Conservation (phyloP, 2,113 vertebrate species). For the Mirounga angustirostris region DNA sequence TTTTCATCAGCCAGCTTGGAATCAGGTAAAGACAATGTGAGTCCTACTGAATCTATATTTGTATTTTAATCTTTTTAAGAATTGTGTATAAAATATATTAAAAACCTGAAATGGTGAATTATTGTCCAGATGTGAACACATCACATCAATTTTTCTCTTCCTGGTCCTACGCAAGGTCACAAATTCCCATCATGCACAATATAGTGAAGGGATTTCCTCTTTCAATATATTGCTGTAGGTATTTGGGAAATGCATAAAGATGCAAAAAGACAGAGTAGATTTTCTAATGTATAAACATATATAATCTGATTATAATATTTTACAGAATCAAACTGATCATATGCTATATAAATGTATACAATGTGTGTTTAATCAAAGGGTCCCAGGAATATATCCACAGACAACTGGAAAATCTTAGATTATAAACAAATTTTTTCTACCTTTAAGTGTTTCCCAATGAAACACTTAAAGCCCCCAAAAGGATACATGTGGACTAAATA, state of each 20-base stretch:
- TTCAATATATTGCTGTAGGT: neutral
- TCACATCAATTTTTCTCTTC: neutral
- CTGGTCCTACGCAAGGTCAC: neutral
- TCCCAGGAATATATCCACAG: neutral
- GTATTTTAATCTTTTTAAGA: slow-evolving; percentile 9
- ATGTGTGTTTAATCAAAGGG: neutral
- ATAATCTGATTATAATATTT: neutral
- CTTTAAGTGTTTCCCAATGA: neutral
- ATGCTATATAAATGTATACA: neutral
- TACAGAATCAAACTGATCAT: neutral
- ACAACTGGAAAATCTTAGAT: neutral
- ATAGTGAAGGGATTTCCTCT: neutral
- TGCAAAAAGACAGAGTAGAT: neutral
- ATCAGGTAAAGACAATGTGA: neutral
- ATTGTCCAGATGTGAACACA: neutral
- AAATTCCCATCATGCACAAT: neutral
- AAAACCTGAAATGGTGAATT: neutral
- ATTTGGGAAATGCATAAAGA: neutral
- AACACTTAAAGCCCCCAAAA: neutral
- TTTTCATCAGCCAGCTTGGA: neutral
- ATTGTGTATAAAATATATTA: neutral
- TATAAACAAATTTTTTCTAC: neutral
- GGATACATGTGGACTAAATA: neutral
- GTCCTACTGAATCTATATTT: neutral
- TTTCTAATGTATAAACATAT: neutral